Percentiles rank a stretch among this genome's conserved stretches.
These are phyloP conservation scores for Emmelina monodactyla DNA, from an alignment of 2,888 invertebrate species.

Conservation along the genomic window DNA sequence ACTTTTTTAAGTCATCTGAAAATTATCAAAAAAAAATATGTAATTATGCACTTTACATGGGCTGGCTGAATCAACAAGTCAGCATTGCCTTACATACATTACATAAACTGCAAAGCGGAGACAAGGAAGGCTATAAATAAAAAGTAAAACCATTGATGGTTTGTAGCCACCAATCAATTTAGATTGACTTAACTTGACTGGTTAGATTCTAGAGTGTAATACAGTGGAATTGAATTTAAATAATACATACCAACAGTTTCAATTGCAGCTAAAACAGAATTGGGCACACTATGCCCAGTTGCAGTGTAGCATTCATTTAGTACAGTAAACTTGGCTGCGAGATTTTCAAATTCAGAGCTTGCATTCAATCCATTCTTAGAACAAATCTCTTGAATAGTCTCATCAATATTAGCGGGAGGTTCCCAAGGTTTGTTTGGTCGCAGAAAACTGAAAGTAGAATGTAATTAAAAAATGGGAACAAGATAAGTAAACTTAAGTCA, in stretches of 20 bases:
- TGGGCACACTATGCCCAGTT: constrained; percentile 82
- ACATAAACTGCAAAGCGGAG: too few relatives aligned
- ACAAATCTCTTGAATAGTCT: constrained; percentile 70
- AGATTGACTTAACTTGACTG: too few relatives aligned
- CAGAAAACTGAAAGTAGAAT: constrained; percentile 69
- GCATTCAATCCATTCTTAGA: constrained; percentile 54
- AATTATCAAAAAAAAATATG: constrained; percentile 13
- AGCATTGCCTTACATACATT: too few relatives aligned
- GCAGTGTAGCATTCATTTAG: constrained; percentile 74
- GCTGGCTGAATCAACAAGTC: not conserved
- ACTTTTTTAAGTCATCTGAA: constrained; percentile 72
- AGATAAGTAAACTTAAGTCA: not conserved
- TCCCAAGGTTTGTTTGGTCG: constrained; percentile 77
- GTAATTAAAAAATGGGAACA: constrained; percentile 10
- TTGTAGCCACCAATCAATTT: too few relatives aligned
- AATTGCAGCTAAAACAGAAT: constrained; percentile 79
- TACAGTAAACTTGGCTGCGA: constrained; percentile 71
- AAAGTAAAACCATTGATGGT: too few relatives aligned
- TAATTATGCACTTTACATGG: too few relatives aligned
- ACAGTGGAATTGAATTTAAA: too few relatives aligned
- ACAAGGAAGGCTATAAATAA: too few relatives aligned
- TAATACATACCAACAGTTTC: constrained; percentile 74
- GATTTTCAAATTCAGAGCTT: constrained; percentile 47
- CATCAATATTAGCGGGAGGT: constrained; percentile 72
- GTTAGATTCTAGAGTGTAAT: too few relatives aligned